Conservation (phyloP, 2,888 invertebrate genomes). For the Parnassius glacialis region DNA sequence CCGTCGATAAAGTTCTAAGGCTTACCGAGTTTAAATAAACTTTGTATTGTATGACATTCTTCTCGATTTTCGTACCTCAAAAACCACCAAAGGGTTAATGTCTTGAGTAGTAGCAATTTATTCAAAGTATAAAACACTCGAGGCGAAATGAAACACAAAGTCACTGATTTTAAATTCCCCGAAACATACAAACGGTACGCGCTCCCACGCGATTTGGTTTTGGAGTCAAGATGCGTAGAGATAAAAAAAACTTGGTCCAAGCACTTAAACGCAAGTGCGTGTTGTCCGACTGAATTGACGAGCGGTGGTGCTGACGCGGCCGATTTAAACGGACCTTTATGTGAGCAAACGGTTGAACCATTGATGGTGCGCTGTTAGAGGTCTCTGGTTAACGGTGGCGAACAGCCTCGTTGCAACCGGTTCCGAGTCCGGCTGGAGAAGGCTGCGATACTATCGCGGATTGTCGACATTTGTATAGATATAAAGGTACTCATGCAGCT, state of each 20-base stretch:
- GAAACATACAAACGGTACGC: slow-evolving; percentile 7
- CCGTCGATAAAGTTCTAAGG: too few relatives aligned
- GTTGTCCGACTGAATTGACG: slow-evolving; percentile 28
- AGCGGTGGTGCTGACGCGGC: slow-evolving; percentile 30
- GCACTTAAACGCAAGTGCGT: slow-evolving; percentile 31
- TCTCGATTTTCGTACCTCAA: slow-evolving; percentile 8
- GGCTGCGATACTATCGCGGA: slow-evolving; percentile 52
- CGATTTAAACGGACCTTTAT: slow-evolving; percentile 27
- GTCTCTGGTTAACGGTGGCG: slow-evolving; percentile 37
- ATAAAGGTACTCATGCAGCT: slow-evolving; percentile 16
- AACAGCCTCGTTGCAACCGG: slow-evolving; percentile 64
- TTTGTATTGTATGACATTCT: slow-evolving; percentile 13
- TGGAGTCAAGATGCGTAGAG: slow-evolving; percentile 8
- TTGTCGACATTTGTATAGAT: slow-evolving; percentile 46
- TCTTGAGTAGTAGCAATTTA: slow-evolving; percentile 10
- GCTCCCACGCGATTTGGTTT: slow-evolving; percentile 4
- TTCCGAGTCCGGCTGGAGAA: slow-evolving; percentile 55
- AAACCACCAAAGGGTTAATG: slow-evolving; percentile 6
- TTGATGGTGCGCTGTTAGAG: slow-evolving; percentile 12
- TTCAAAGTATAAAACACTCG: slow-evolving; percentile 8
- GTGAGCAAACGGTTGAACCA: slow-evolving; percentile 1
- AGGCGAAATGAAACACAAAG: slow-evolving; percentile 12
- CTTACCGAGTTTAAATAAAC: not conserved
- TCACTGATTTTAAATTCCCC: slow-evolving; percentile 1
- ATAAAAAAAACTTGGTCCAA: slow-evolving; percentile 12